Evolutionary conservation across 1,140 invertebrate species (phyloP).

Genomic region (Mactra quadrangularis): DNA sequence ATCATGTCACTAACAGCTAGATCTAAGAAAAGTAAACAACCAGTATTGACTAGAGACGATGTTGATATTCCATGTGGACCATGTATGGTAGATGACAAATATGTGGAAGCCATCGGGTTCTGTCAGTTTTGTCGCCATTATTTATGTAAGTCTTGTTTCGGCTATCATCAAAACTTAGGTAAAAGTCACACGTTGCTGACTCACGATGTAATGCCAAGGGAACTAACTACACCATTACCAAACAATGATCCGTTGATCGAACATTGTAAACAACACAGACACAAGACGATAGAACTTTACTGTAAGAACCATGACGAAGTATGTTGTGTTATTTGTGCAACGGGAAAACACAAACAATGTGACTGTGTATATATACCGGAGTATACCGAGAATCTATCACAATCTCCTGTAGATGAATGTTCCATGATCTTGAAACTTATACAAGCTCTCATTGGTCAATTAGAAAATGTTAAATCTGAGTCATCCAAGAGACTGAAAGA

Average conservation of each 20-base stretch:
- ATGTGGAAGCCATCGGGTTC: slow-evolving; percentile 23
- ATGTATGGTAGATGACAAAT: slow-evolving; percentile 28
- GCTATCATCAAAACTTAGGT: slow-evolving; percentile 55
- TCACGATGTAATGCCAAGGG: slow-evolving; percentile 37
- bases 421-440: slow-evolving; percentile 32
- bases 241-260: slow-evolving; percentile 11
- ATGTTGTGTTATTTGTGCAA: slow-evolving; percentile 56
- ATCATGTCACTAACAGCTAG: slow-evolving; percentile 28
- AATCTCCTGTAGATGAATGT: slow-evolving; percentile 28
- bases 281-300: slow-evolving; percentile 54
- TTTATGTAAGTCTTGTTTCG: slow-evolving; percentile 44
- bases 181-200: slow-evolving; percentile 27
- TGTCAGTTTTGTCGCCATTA: slow-evolving; percentile 59
- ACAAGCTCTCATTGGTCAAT: slow-evolving; percentile 48
- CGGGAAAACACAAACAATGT: slow-evolving; percentile 42
- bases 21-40: slow-evolving; percentile 5
- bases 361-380: slow-evolving; percentile 52
- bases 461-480: slow-evolving; percentile 43
- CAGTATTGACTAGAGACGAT: neutral
- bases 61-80: slow-evolving; percentile 45
- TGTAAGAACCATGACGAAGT: slow-evolving; percentile 54
- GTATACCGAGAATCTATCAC: slow-evolving; percentile 31
- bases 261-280: slow-evolving; percentile 24
- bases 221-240: neutral
- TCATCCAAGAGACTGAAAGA: slow-evolving; percentile 48